Base-by-base conservation (phyloP, 37 sponge, comb jelly and placozoan genomes). In the Geodia barretti region DNA sequence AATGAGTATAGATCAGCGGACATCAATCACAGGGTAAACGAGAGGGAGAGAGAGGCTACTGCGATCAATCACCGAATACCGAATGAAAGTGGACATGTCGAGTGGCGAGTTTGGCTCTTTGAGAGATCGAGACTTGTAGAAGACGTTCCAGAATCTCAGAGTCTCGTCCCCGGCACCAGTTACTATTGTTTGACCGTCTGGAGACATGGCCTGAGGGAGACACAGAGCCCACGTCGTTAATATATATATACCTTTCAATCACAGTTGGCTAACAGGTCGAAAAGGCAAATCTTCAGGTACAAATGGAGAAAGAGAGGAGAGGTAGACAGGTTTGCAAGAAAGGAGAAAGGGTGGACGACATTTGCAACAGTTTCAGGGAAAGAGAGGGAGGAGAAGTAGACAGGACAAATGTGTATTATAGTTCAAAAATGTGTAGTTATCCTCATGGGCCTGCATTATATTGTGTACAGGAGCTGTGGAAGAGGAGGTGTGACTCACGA, bases 141-240 rank as follows among this genome's bases (percentile, higher is more conserved):
- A 98, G 23, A 96, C 94, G 34, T 96, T 94, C 99, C 99, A 98
- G 62, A 98, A 90, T 8, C 99, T 74, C 24, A 98, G 61, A 30
- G 97, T 93, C 75, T 98, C 99, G 70, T 98, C 99, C 0, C 97
- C 99, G 23, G 93, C 97, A 19, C 92, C 90, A 34, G 99, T 97
- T 38, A 96, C 99, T 39, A 98, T 77, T 33, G 88, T 92, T 47
- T 90, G 87, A 21, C 97, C 97, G 75, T 98, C 99, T 28, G 99
- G 99, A 34, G 95, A 93, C 86, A 94, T 92, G 19, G 99, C 83
- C 93, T 93, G 54, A n/a, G n/a, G n/a, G n/a, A n/a, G n/a, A n/a
- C n/a, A n/a, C n/a, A n/a, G n/a, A n/a, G n/a, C n/a, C n/a, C n/a
- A n/a, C n/a, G n/a, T n/a, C n/a, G n/a, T n/a, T n/a, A n/a, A n/a